Percentiles rank a stretch among this genome's conserved stretches.
Conservation (phyloP, 23 tunicate genomes). For the Ciona savignyi region DNA sequence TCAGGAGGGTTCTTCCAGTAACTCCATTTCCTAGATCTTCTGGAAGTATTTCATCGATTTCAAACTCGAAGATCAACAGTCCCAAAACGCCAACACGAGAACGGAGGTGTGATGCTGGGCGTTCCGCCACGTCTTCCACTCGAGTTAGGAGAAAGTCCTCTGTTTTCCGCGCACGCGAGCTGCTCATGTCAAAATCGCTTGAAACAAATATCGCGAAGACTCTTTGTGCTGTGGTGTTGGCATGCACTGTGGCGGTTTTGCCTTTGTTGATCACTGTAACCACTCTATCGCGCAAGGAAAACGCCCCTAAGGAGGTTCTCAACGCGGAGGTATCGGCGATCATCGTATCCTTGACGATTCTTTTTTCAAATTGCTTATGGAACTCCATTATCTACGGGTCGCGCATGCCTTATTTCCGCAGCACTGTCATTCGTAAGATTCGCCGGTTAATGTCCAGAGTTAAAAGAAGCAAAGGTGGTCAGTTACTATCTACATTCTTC, state of each 20-base stretch:
- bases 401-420: conserved; percentile 74
- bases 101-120: neutral
- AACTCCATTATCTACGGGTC: conserved; percentile 82
- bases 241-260: conserved; percentile 38
- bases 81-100: conserved; percentile 21
- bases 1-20: neutral
- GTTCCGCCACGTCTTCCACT: too few relatives aligned
- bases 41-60: neutral
- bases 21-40: conserved; percentile 1
- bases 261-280: conserved; percentile 37
- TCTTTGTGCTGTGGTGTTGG: conserved; percentile 52
- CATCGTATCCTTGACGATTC: conserved; percentile 16
- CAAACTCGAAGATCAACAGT: neutral
- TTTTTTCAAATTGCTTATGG: conserved; percentile 64
- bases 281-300: neutral
- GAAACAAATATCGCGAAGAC: conserved; percentile 84
- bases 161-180: conserved; percentile 44
- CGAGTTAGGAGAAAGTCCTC: conserved; percentile 65
- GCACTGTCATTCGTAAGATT: conserved; percentile 3
- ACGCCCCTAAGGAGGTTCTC: neutral
- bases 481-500: neutral
- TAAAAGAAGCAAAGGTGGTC: conserved; percentile 8
- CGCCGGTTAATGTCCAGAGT: conserved; percentile 7
- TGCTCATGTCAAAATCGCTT: conserved; percentile 36
- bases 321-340: conserved; percentile 39